Conservation (phyloP, 2,888 invertebrate genomes). For the Netelia inedita region DNA sequence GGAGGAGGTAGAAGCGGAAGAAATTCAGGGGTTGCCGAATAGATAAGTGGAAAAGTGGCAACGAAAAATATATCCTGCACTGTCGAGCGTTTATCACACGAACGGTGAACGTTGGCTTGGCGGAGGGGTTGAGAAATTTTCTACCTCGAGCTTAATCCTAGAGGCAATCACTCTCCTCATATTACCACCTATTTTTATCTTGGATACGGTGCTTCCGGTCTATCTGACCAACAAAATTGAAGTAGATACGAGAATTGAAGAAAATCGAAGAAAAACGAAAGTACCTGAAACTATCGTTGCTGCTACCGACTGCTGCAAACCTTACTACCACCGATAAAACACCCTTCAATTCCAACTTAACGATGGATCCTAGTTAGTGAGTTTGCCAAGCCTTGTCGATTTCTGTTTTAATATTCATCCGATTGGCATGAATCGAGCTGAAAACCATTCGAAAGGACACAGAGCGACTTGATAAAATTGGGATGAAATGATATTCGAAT, state of each 20-base stretch:
- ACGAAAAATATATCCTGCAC: slow-evolving; percentile 48
- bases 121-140: slow-evolving; percentile 36
- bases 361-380: too few relatives aligned
- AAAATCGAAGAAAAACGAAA: not conserved
- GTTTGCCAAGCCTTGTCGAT: too few relatives aligned
- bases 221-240: not conserved
- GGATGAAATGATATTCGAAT: not conserved
- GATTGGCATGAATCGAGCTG: slow-evolving; percentile 2
- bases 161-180: slow-evolving; percentile 49
- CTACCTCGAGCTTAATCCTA: slow-evolving; percentile 46
- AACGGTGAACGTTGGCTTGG: slow-evolving; percentile 27
- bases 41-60: slow-evolving; percentile 61
- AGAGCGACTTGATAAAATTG: not conserved
- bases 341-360: too few relatives aligned
- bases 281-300: not conserved
- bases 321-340: too few relatives aligned
- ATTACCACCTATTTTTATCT: slow-evolving; percentile 37
- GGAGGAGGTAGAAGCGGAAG: slow-evolving; percentile 11
- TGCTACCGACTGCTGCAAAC: not conserved
- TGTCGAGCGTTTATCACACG: slow-evolving; percentile 43
- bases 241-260: slow-evolving; percentile 12
- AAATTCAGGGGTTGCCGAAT: slow-evolving; percentile 34
- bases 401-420: not conserved
- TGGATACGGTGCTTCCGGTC: not conserved
- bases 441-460: slow-evolving; percentile 3